phyloP scores from a whole-genome alignment of 2,888 invertebrate genomes.

The Cheilosia soror region DNA sequence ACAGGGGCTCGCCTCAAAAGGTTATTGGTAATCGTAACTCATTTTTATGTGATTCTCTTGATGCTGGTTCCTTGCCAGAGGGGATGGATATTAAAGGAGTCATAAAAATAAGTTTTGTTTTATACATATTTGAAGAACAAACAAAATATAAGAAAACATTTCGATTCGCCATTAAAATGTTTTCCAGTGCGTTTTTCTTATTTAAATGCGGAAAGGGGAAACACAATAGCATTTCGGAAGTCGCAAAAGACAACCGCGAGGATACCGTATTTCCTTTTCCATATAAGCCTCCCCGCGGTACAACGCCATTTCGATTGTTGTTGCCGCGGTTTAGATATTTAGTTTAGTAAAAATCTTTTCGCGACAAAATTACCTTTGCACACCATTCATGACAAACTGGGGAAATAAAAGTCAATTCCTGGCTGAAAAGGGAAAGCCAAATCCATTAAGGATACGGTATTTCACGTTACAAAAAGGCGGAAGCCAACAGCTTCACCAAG shows the following conservation, averaged over 20 bases:
- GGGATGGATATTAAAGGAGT: slow-evolving; percentile 32
- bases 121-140: not conserved
- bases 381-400: slow-evolving; percentile 39
- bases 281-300: not conserved
- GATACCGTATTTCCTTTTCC: too few relatives aligned
- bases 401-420: slow-evolving; percentile 36
- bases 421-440: not conserved
- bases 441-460: slow-evolving; percentile 28
- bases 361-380: slow-evolving; percentile 45
- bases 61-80: slow-evolving; percentile 3
- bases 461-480: not conserved
- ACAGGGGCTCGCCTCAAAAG: slow-evolving; percentile 5
- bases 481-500: slow-evolving; percentile 9
- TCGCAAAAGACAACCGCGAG: not conserved
- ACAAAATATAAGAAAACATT: not conserved
- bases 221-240: slow-evolving; percentile 11
- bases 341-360: slow-evolving; percentile 32
- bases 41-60: slow-evolving; percentile 51
- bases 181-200: slow-evolving; percentile 11
- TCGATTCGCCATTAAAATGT: slow-evolving; percentile 56
- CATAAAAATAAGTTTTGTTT: slow-evolving; percentile 43
- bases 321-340: slow-evolving; percentile 21
- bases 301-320: not conserved
- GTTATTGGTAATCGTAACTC: slow-evolving; percentile 63
- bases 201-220: slow-evolving; percentile 23